These are phyloP conservation scores for Imbricaverruca yamaguchii DNA, from an alignment of 2,888 invertebrate genomes.

Conservation along the genomic window DNA sequence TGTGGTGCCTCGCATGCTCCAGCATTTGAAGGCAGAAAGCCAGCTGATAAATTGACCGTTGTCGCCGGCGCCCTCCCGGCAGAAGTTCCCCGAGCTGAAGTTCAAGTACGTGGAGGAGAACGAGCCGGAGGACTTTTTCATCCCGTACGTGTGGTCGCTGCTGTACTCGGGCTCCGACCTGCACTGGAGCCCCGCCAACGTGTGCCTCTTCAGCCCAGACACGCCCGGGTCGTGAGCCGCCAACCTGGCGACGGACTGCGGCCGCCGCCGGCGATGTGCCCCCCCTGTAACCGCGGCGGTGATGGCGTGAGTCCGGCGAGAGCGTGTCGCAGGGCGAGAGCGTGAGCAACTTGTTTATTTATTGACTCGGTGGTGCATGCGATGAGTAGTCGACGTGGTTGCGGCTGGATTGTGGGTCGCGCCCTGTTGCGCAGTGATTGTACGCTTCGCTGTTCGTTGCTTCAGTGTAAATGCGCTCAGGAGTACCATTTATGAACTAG, in stretches of 20 bases:
- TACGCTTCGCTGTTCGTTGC: not conserved
- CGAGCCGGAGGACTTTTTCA: conserved; percentile 96
- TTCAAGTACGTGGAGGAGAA: conserved; percentile 99
- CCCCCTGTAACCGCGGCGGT: not conserved
- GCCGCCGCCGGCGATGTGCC: not conserved
- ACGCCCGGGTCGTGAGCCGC: conserved; percentile 22
- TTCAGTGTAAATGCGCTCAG: not conserved
- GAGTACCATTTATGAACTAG: too few relatives aligned
- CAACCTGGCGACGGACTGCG: not conserved
- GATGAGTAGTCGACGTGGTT: too few relatives aligned
- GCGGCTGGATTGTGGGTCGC: not conserved
- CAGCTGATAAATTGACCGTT: too few relatives aligned
- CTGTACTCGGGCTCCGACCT: conserved; percentile 54
- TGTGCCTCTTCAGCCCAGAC: conserved; percentile 37
- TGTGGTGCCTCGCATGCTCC: too few relatives aligned
- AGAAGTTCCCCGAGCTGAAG: conserved; percentile 98
- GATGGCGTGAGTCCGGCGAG: too few relatives aligned
- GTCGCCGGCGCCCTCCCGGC: conserved; percentile 31
- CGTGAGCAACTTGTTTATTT: not conserved
- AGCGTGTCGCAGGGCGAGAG: too few relatives aligned
- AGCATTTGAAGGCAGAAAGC: too few relatives aligned
- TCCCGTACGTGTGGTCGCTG: conserved; percentile 96
- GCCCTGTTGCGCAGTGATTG: not conserved
- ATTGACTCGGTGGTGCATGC: not conserved
- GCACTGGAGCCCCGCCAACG: conserved; percentile 46